Conservation (phyloP, 2,888 invertebrate genomes). For the Pachliopta kotzebuea region DNA sequence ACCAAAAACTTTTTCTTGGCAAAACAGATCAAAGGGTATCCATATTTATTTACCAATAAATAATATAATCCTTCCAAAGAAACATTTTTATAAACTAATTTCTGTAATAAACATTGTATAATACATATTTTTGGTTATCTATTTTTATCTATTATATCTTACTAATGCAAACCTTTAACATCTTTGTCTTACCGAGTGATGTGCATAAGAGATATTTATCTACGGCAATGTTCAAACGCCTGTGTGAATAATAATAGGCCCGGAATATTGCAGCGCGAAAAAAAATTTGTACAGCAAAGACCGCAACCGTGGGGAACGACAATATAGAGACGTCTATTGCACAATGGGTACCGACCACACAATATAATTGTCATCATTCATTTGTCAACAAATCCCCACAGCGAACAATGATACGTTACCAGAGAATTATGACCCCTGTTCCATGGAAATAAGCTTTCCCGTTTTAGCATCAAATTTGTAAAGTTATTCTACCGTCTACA, state of each 20-base stretch:
- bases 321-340: conserved; percentile 61
- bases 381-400: conserved; percentile 62
- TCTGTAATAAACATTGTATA: not conserved
- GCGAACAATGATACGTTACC: conserved; percentile 36
- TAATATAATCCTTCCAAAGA: not conserved
- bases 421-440: conserved; percentile 44
- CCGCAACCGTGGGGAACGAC: conserved; percentile 43
- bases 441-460: conserved; percentile 47
- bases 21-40: too few relatives aligned
- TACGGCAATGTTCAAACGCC: conserved; percentile 18
- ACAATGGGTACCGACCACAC: conserved; percentile 60
- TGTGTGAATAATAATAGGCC: conserved; percentile 27
- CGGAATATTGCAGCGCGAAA: conserved; percentile 29
- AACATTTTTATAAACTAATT: not conserved
- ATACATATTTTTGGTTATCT: too few relatives aligned
- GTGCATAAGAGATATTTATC: conserved; percentile 16
- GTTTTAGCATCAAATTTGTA: conserved; percentile 42
- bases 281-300: conserved; percentile 38
- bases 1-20: not conserved
- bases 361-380: conserved; percentile 74
- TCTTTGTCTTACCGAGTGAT: conserved; percentile 15
- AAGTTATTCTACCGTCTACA: conserved; percentile 47
- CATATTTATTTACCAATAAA: too few relatives aligned
- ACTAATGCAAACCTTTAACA: conserved; percentile 7
- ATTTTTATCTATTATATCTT: not conserved